Evolutionary conservation across 2,797 vertebrate genomes (phyloP), one percentile per base, ranked within the genome.

Genomic region (Coracias cyanogaster): DNA sequence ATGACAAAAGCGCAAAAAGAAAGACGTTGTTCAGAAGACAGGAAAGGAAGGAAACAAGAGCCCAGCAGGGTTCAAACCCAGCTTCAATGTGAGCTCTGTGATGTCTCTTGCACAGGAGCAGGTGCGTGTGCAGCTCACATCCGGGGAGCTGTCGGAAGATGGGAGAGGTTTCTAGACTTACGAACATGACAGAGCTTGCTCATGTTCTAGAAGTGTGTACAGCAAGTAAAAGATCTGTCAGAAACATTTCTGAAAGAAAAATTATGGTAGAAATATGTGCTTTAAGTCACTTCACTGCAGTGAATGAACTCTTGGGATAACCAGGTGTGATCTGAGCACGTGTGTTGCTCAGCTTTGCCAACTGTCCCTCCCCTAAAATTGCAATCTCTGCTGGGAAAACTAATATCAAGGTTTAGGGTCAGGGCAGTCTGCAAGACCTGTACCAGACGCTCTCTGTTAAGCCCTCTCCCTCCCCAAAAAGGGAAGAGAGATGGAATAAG

Each of bases 1-100:
- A 58, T 98, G 99, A 31, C 99, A 99, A 96, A 99, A 99, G 94
- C 99, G 99, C 96, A 98, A 98, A 95, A 99, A 99, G 97, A 99
- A 99, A 86, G 98, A 98, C 86, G 95, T 97, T 4, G 98, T 98
- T 26, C 97, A 98, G 88, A 98, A 98, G 93, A 95, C 95, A 33
- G 98, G 98, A 19, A 86, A 92, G 9, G 92, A 97, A 92, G 89
- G 97, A 3, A 97, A 57, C 7, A 96, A 97, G 12, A 98, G 97
- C 39, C 96, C 94, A 82, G 94, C 19, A 98, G 98, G 13, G 90
- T 97, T 48, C 98, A 98, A 94, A 98, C 95, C 3, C 98, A 98
- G 93, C 95, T 98, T 82, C 98, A 97, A 39, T 99, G 99, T 39
- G 97, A 98, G 96, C 97, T 99, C 67, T 99, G 99, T 33, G 98